phyloP scores from a whole-genome alignment of 2,113 vertebrate species.

The cat (Felis catus) region DNA sequence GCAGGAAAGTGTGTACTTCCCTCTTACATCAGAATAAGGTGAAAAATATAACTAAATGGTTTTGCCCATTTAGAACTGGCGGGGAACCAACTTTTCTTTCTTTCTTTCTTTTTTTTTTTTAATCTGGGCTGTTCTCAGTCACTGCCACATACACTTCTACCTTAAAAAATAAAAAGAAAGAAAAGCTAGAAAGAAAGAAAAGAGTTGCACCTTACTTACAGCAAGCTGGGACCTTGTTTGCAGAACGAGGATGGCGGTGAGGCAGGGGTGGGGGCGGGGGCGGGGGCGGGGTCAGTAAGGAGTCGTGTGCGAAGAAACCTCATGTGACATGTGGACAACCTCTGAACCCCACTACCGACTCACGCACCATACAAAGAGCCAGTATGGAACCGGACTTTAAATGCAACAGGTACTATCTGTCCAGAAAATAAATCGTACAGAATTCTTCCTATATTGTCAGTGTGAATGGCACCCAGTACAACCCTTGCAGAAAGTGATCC shows the following conservation, averaged over 20 bases:
- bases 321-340: accelerated
- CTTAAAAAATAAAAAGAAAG: not conserved
- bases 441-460: not conserved
- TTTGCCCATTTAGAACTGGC: constrained; percentile 5
- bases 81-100: not conserved
- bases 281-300: accelerated
- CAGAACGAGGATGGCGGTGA: accelerated
- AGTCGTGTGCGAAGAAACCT: accelerated
- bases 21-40: not conserved
- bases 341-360: not conserved
- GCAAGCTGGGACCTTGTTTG: not conserved
- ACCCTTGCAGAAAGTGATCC: not conserved
- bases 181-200: not conserved
- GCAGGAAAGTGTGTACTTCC: not conserved
- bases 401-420: not conserved
- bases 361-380: not conserved
- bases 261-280: accelerated
- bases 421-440: not conserved
- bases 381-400: not conserved
- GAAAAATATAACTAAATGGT: constrained; percentile 6
- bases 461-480: not conserved
- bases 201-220: not conserved
- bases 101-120: not conserved
- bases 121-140: not conserved
- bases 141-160: not conserved